Evolutionary conservation across 2,797 vertebrate species (phyloP), one percentile per base, ranked within the genome.

Genomic region (Oreonectes daqikongensis): DNA sequence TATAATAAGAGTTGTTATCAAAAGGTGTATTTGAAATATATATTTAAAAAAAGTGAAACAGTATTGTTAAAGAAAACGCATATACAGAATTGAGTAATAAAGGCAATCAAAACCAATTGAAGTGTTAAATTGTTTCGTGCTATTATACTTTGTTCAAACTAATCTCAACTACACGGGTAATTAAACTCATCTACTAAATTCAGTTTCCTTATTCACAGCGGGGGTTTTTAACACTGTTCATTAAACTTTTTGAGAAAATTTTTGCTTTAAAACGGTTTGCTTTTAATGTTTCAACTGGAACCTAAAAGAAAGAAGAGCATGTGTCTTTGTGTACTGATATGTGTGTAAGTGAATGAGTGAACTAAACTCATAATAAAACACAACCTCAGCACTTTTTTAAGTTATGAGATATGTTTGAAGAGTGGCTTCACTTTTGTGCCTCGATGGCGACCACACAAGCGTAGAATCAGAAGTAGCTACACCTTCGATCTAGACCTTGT

Each of bases 371-470:
- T 44, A 52, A 18, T 15, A 50, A 70, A 17, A 42, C 22, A 24
- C 20, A 46, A 15, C 63, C 35, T 81, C 75, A 73, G 63, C 75
- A 74, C 28, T 74, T 78, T 75, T 24, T 18, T 35, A 55, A 50
- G 30, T 70, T 70, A 59, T 22, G 22, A 17, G 22, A 22, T n/a
- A 53, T 3, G 70, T 83, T 82, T 82, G 88, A 86, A 89, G 88
- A 88, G 77, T 64, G 81, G 91, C 91, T 85, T 92, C 85, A 50
- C 55, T 75, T 7, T 68, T 77, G 28, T 26, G 70, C 87, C 84
- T 92, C 82, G 84, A 1, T 77, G 88, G 57, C 48, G 24, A 69
- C 82, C 84, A 89, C 72, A 83, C 80, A 79, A 70, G 78, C 69
- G 57, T n/a, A 52, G 18, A 46, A 46, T 12, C 40, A 42, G 40